These are phyloP conservation scores for Oreocharis arfaki DNA, from an alignment of 2,113 vertebrate genomes.

Conservation along the genomic window DNA sequence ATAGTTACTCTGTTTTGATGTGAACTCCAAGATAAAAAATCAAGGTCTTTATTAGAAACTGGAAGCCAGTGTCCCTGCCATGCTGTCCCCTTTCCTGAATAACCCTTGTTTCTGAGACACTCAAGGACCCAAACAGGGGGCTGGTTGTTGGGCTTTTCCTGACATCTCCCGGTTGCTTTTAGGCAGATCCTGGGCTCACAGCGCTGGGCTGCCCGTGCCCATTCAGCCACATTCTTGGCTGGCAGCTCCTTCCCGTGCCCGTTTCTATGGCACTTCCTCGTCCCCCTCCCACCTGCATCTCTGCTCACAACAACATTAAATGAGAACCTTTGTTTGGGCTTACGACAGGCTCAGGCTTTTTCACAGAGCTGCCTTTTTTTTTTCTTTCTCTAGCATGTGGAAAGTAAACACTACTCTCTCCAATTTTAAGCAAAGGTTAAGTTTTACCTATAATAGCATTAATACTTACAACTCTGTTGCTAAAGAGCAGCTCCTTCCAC, in stretches of 20 bases:
- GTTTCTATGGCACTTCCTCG: constrained; percentile 16
- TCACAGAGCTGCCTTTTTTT: not conserved
- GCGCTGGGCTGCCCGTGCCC: accelerated
- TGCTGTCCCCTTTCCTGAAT: not conserved
- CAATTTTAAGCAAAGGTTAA: not conserved
- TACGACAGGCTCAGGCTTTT: not conserved
- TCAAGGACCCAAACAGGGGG: not conserved
- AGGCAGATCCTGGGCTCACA: not conserved
- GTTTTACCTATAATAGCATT: not conserved
- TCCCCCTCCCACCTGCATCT: not conserved
- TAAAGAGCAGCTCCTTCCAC: not conserved
- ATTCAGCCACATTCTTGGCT: constrained; percentile 20
- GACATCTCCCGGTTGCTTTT: not conserved
- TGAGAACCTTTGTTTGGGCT: not conserved
- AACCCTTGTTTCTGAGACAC: not conserved
- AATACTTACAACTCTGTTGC: not conserved
- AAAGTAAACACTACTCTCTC: not conserved
- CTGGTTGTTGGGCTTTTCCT: not conserved
- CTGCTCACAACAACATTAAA: not conserved
- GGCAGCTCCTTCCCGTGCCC: not conserved
- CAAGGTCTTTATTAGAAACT: not conserved
- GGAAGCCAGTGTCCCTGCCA: not conserved
- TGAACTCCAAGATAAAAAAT: not conserved
- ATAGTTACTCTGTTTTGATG: not conserved
- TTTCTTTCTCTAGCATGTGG: not conserved